A percentile compares a stretch with the other conserved stretches of the same genome.
These are phyloP conservation scores for Syrrhaptes paradoxus DNA, from an alignment of 2,113 vertebrate species.

Conservation along the genomic window DNA sequence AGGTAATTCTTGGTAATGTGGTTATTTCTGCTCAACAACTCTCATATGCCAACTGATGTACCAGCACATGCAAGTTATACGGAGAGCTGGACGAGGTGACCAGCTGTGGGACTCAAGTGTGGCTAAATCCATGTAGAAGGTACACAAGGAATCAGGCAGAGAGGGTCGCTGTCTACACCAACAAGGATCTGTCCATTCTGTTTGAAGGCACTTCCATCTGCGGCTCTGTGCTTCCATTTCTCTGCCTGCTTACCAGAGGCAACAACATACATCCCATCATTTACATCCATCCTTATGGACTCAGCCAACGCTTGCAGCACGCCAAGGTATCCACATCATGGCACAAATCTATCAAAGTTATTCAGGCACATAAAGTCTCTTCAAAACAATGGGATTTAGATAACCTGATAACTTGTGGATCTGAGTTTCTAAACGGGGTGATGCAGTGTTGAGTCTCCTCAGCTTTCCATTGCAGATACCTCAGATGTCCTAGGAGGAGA, in stretches of 20 bases:
- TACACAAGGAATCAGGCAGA: background rate
- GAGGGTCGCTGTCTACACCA: background rate
- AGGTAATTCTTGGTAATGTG: background rate
- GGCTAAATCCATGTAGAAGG: background rate
- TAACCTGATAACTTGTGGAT: rapidly evolving
- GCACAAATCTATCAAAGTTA: background rate
- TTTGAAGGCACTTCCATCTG: background rate
- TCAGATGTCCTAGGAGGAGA: background rate
- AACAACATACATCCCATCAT: background rate
- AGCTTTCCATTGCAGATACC: background rate
- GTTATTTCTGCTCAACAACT: background rate
- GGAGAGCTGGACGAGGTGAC: background rate
- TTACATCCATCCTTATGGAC: background rate
- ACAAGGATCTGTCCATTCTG: background rate
- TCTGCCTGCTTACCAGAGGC: background rate
- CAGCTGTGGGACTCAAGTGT: background rate
- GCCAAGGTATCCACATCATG: background rate
- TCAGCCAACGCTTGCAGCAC: background rate
- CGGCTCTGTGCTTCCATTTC: background rate
- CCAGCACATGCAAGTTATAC: background rate
- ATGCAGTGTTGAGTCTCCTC: background rate
- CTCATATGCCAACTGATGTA: background rate
- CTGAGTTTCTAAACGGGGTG: background rate
- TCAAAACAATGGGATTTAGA: background rate
- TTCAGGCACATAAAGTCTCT: background rate